Evolutionary conservation across 2,888 invertebrate species (phyloP).

Genomic region (Fissipunctia ypsillon): DNA sequence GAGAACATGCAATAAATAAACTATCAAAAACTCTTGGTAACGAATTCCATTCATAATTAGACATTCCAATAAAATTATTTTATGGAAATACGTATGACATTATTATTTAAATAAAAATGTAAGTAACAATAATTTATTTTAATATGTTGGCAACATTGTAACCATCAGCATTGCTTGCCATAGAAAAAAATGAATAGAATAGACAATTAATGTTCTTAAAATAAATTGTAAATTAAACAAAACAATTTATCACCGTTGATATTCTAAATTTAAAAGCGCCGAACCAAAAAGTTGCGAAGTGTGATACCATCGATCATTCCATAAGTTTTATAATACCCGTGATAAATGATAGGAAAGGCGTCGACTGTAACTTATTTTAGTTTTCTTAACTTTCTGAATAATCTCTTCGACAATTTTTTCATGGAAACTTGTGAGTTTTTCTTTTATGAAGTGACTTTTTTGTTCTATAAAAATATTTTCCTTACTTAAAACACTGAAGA

Average conservation of each 20-base stretch:
- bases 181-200: background rate
- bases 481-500: background rate
- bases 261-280: conserved; percentile 48
- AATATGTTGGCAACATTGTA: background rate
- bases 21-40: background rate
- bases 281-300: conserved; percentile 49
- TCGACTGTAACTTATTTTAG: conserved; percentile 61
- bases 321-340: conserved; percentile 59
- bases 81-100: background rate
- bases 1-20: background rate
- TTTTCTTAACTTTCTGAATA: conserved; percentile 56
- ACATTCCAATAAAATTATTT: background rate
- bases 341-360: conserved; percentile 63
- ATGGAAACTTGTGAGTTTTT: conserved; percentile 20
- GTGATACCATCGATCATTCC: conserved; percentile 56
- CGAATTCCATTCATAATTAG: background rate
- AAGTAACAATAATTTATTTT: background rate
- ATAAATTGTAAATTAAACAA: background rate
- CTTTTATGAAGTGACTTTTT: conserved; percentile 21
- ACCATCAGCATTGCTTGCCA: no score
- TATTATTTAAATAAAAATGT: background rate
- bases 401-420: conserved; percentile 42
- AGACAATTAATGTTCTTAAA: background rate
- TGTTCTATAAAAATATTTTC: background rate
- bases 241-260: conserved; percentile 45